Evolutionary conservation across 2,113 vertebrate genomes (phyloP), one percentile per base, ranked within the genome.

Genomic region (Chaenogobius annularis): DNA sequence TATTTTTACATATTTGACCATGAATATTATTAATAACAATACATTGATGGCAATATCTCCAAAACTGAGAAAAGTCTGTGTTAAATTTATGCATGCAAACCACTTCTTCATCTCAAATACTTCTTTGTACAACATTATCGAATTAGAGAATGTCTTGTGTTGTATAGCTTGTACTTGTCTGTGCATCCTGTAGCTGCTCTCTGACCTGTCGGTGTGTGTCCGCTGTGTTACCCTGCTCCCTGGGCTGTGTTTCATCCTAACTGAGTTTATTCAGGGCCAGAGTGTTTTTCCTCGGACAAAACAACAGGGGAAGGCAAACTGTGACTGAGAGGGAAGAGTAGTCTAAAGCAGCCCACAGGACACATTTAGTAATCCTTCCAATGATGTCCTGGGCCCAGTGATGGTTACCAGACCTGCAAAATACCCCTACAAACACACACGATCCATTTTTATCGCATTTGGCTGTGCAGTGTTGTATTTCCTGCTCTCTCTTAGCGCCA

Each of bases 371-470:
- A 95, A 97, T 96, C 95, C 95, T 89, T 91, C 94, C 95, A 93
- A 94, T 95, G 95, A 96, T 96, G 96, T 94, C 91, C 92, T 40
- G 93, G 81, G 89, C 85, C 92, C 93, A 85, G 71, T 95, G 95
- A 96, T 94, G 95, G 94, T 95, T 93, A 94, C 94, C 95, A 95
- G 95, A 94, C 95, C 93, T 93, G 93, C 95, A 94, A 93, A 66
- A 95, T 93, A 95, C 94, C 95, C 95, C 69, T 69, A 82, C 93
- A 95, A 94, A 88, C 75, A 70, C 75, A 92, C 93, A 93, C 95
- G 93, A 97, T 97, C 97, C 95, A 97, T 98, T 99, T 98, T 98
- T 97, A 98, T 97, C 94, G 96, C 96, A 96, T 97, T 95, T 94
- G 91, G 94, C 95, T 90, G 95, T 94, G 93, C 95, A 95, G 95